Evolutionary conservation across 2,797 vertebrate species (phyloP), one percentile per base, ranked within the genome.

Genomic region (Typhlichthys subterraneus): DNA sequence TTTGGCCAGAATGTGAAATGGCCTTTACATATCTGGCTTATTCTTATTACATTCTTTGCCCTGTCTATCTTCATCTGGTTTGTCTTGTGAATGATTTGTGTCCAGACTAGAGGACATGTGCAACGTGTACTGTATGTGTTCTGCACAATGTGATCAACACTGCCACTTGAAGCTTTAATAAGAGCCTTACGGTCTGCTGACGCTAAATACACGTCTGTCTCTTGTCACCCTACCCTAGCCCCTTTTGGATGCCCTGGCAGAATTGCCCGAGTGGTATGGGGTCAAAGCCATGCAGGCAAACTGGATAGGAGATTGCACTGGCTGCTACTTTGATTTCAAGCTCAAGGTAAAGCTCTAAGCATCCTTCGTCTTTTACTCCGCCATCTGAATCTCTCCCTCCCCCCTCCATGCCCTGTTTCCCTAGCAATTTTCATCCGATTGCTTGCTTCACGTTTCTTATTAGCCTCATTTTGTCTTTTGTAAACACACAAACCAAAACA

Each of bases 251-350:
- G 90, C 94, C 0, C 78, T 99, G 79, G 89, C 87, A 0, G 92
- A 96, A 69, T 94, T 99, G 61, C 97, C 98, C 0, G 94, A 97
- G 74, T 99, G 98, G 97, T 98, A 98, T 0, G 97, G 97, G 29
- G 94, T 99, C 72, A 98, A 97, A 88, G 92, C 90, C 86, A 98
- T 99, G 97, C 98, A 99, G 87, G 96, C 95, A 29, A 96, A 99
- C 90, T 99, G 97, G 97, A 96, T 99, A 47, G 98, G 97, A 53
- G 91, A 98, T 53, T 99, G 97, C 14, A 69, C 76, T 10, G 98
- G 98, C 56, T 98, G 97, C 88, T 95, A 85, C 63, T 93, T 99
- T 42, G 93, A 98, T 86, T 96, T 96, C 87, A 79, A 81, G 48
- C 83, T 99, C 29, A 96, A 95, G 95, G 98, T 99, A 73, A 86